Evolutionary conservation across 2,888 invertebrate genomes (phyloP).

Genomic region (Drosophila yooni): DNA sequence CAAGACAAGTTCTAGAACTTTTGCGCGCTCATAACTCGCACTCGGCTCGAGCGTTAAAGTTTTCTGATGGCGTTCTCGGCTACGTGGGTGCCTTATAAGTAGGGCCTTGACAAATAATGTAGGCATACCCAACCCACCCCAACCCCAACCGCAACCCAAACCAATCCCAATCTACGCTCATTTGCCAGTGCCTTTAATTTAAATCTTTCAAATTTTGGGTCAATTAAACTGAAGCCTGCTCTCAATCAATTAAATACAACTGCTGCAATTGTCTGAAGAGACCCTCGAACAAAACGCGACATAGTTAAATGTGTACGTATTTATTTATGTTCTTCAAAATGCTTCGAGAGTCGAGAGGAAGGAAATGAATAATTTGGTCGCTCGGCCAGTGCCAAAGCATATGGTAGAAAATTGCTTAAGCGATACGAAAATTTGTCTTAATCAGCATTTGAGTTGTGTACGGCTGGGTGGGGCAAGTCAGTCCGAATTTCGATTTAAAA

Average conservation of each 20-base stretch:
- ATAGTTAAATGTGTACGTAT: slow-evolving; percentile 39
- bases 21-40: slow-evolving; percentile 27
- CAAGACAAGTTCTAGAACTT: slow-evolving; percentile 48
- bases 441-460: slow-evolving; percentile 56
- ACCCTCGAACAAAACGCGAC: slow-evolving; percentile 37
- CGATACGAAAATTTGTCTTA: slow-evolving; percentile 66
- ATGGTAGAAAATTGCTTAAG: slow-evolving; percentile 28
- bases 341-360: slow-evolving; percentile 31
- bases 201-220: slow-evolving; percentile 59
- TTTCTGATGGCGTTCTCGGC: slow-evolving; percentile 9
- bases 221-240: slow-evolving; percentile 72
- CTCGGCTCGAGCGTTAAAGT: slow-evolving; percentile 40
- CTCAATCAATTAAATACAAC: slow-evolving; percentile 69
- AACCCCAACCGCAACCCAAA: background rate
- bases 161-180: slow-evolving; percentile 9
- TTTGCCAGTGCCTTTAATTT: slow-evolving; percentile 51
- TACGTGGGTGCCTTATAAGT: slow-evolving; percentile 23
- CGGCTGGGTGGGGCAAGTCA: slow-evolving; percentile 8
- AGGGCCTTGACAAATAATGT: slow-evolving; percentile 11
- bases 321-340: slow-evolving; percentile 49
- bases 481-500: slow-evolving; percentile 11
- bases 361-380: slow-evolving; percentile 73
- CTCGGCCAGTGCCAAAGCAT: slow-evolving; percentile 13
- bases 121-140: background rate
- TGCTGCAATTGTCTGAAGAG: slow-evolving; percentile 71